These are phyloP conservation scores for Rhagophthalmus giganteus DNA, from an alignment of 2,888 invertebrate species.

Conservation along the genomic window DNA sequence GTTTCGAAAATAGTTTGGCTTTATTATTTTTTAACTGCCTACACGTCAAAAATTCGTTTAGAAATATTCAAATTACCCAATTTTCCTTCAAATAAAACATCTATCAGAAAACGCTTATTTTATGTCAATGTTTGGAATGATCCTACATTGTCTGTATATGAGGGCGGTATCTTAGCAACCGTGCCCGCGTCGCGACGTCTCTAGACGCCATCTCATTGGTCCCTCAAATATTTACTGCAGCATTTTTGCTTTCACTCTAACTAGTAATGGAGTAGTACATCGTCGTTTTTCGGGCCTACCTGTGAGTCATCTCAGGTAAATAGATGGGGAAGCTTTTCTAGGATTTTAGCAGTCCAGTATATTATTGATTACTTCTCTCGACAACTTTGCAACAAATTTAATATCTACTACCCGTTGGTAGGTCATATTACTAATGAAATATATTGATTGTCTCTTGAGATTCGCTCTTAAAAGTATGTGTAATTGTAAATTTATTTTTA, in stretches of 20 bases:
- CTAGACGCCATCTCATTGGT: constrained; percentile 49
- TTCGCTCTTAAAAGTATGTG: too few species aligned
- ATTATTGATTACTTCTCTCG: constrained; percentile 22
- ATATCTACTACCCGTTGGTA: too few species aligned
- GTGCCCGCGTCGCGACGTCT: constrained; percentile 43
- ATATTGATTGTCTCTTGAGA: too few species aligned
- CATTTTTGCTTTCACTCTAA: constrained; percentile 41
- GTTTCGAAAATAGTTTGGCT: too few species aligned
- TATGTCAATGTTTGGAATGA: too few species aligned
- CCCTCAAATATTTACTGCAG: constrained; percentile 40
- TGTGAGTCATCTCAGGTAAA: constrained; percentile 54
- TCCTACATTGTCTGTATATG: constrained; percentile 43
- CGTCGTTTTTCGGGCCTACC: constrained; percentile 53
- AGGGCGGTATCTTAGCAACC: constrained; percentile 43
- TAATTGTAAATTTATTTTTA: too few species aligned
- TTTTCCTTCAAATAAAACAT: too few species aligned
- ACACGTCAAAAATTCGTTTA: too few species aligned
- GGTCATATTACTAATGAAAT: too few species aligned
- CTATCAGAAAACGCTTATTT: too few species aligned
- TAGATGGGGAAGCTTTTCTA: constrained; percentile 58
- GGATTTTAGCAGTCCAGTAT: constrained; percentile 22
- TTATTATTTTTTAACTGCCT: too few species aligned
- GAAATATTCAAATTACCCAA: too few species aligned
- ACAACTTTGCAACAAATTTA: constrained; percentile 14
- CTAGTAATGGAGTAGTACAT: constrained; percentile 45